Conservation (phyloP, 2,888 invertebrate genomes). For the Eumerus sabulonum region DNA sequence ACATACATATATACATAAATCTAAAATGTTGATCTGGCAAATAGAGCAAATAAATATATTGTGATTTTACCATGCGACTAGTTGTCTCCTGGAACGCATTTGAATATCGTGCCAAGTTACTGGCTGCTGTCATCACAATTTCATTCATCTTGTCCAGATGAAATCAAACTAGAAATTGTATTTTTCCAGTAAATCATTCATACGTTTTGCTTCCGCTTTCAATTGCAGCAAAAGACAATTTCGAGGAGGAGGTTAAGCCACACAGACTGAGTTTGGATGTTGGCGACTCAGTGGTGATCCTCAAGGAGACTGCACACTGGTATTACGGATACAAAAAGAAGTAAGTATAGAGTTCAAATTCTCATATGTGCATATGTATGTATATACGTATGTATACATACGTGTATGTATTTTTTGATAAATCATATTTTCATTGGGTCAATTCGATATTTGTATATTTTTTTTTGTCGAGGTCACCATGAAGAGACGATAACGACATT, state of each 20-base stretch:
- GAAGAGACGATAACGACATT: constrained; percentile 54
- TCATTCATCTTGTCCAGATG: background rate
- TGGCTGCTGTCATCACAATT: constrained; percentile 32
- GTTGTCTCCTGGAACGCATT: constrained; percentile 42
- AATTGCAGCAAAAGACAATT: constrained; percentile 78
- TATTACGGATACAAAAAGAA: constrained; percentile 79
- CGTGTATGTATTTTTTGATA: background rate
- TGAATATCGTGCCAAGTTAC: constrained; percentile 25
- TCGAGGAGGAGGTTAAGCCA: constrained; percentile 77
- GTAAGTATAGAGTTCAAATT: constrained; percentile 72
- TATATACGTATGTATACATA: background rate
- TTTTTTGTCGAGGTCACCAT: constrained; percentile 51
- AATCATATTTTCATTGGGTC: constrained; percentile 46
- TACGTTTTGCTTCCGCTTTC: background rate
- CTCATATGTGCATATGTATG: background rate
- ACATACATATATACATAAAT: background rate
- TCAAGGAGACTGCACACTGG: constrained; percentile 78
- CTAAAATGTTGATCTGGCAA: constrained; percentile 46
- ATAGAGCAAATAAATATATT: constrained; percentile 62
- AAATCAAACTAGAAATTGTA: constrained; percentile 2
- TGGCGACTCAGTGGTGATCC: constrained; percentile 78
- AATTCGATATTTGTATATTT: constrained; percentile 41
- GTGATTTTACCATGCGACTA: constrained; percentile 31
- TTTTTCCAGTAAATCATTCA: too few relatives aligned
- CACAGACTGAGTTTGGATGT: constrained; percentile 78